phyloP scores from a whole-genome alignment of 2,113 vertebrate species.

The Pungitius pungitius region DNA sequence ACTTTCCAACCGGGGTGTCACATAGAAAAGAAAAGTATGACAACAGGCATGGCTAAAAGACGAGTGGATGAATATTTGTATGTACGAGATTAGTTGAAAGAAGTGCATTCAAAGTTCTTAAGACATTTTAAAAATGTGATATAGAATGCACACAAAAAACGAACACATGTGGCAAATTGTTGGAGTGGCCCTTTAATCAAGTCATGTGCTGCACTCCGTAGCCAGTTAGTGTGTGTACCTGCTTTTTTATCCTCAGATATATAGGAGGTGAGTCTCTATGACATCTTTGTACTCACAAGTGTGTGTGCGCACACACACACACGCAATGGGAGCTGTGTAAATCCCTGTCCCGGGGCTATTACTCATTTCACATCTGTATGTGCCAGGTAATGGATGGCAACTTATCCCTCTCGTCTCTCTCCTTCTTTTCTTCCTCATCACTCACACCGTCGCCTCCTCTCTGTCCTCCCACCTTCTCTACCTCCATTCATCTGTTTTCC shows the following conservation, averaged over 20 bases:
- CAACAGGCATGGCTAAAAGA: background rate
- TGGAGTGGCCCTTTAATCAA: background rate
- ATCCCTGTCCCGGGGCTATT: conserved; percentile 40
- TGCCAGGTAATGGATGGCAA: conserved; percentile 28
- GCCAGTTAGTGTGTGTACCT: background rate
- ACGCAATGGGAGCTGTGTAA: conserved; percentile 20
- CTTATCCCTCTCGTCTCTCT: conserved; percentile 1
- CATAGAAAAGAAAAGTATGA: background rate
- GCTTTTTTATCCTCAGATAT: conserved; percentile 8
- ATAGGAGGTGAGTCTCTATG: background rate
- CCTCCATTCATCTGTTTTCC: conserved; percentile 19
- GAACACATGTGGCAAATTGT: background rate
- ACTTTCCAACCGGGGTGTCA: background rate
- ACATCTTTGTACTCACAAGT: conserved; percentile 11
- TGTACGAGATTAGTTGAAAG: background rate
- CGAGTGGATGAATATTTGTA: background rate
- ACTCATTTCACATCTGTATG: conserved; percentile 39
- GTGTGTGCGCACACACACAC: conserved; percentile 23
- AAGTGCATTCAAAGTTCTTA: background rate
- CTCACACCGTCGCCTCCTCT: conserved; percentile 17
- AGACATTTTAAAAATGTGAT: background rate
- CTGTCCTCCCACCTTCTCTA: background rate
- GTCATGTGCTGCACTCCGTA: background rate
- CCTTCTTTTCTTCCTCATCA: conserved; percentile 17
- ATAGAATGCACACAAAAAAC: background rate